Evolutionary conservation across 2,113 vertebrate genomes (phyloP).

Genomic region (Poeciliopsis turrubarensis): DNA sequence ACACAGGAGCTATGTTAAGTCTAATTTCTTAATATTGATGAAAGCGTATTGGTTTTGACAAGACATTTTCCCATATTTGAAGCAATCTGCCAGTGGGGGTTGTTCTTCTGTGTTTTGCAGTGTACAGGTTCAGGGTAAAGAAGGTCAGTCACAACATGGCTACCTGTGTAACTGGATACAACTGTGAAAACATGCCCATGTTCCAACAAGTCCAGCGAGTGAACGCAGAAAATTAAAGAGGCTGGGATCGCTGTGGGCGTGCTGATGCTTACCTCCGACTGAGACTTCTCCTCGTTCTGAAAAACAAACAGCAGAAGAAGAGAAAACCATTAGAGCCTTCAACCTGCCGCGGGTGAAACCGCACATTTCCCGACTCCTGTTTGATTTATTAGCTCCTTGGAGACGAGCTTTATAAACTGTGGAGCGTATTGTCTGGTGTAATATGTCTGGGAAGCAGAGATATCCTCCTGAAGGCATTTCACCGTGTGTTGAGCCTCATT

Average conservation of each 20-base stretch:
- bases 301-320: slow-evolving; percentile 57
- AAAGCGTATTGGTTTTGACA: no score
- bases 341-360: slow-evolving; percentile 9
- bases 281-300: slow-evolving; percentile 97
- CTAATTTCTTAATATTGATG: no score
- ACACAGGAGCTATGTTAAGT: slow-evolving; percentile 18
- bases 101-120: neutral
- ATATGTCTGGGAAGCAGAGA: slow-evolving; percentile 63
- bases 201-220: slow-evolving; percentile 51
- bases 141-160: slow-evolving; percentile 42
- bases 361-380: slow-evolving; percentile 23
- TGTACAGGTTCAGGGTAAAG: slow-evolving; percentile 48
- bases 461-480: slow-evolving; percentile 62
- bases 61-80: no score
- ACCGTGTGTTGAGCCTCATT: slow-evolving; percentile 36
- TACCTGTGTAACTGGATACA: slow-evolving; percentile 56
- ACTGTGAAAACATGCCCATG: slow-evolving; percentile 46
- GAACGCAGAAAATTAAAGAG: slow-evolving; percentile 53
- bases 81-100: no score
- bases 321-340: slow-evolving; percentile 43
- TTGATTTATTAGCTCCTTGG: slow-evolving; percentile 42
- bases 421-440: slow-evolving; percentile 47
- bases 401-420: slow-evolving; percentile 40
- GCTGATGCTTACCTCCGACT: slow-evolving; percentile 90
- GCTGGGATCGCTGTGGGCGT: slow-evolving; percentile 20